Base-by-base conservation (phyloP, 2,797 vertebrate species). In the Rhinichthys osculus region DNA sequence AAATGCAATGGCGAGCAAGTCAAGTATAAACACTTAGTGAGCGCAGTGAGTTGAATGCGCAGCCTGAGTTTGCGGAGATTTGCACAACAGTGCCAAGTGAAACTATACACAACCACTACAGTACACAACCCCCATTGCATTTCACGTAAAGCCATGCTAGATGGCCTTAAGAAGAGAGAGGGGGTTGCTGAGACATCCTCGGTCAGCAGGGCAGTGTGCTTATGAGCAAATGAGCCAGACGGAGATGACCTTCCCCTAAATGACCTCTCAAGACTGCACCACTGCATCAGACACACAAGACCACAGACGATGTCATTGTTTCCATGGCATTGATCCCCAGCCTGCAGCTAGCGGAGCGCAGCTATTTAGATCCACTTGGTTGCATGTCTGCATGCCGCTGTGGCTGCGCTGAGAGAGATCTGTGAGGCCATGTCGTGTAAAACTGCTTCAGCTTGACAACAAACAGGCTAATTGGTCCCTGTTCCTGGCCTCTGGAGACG, bases 201-300 rank as follows among this genome's bases (percentile, higher is more conserved):
- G 57, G 77, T 84, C 77, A 81, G 38, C 50, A 82, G 64, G 83
- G 64, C 42, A 77, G 57, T 67, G 77, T 57, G 57, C 74, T 78
- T 87, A 72, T 83, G 38, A 84, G 76, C 74, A 72, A 67, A 52
- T 73, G 70, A 84, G 82, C 27, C 72, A 64, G 71, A 77, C 27
- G 5, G 23, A 78, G 47, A 77, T 4, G 70, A 87, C 86, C 81
- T 81, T 66, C 78, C 69, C 78, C 54, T 19, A 59, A 35, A 64
- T 57, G 7, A 82, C 74, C 81, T 78, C 59, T 54, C 57, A 47
- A 88, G 90, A 93, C 91, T 93, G 93, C 92, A 88, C 91, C 91
- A 94, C 91, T 93, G 90, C 87, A 90, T 91, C 92, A 94, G 90
- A 90, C 92, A 91, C 90, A 59, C 50, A 92, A 92, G 64, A 77